Conservation (phyloP, 2,113 vertebrate genomes). For the Salvelinus sp. region DNA sequence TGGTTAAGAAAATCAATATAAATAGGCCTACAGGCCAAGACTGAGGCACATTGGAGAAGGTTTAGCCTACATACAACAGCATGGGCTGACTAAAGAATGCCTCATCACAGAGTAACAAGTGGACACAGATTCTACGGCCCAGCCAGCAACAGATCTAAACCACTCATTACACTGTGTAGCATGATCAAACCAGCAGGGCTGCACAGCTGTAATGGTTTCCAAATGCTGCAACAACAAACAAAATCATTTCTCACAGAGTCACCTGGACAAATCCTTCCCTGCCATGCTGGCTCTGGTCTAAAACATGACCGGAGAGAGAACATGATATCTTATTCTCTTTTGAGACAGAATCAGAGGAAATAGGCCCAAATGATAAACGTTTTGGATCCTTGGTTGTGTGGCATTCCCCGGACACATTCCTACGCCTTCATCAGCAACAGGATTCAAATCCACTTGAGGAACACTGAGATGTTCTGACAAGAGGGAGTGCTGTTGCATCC, state of each 20-base stretch:
- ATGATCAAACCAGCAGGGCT: slow-evolving; percentile 13
- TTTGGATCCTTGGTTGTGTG: background rate
- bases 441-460: slow-evolving; percentile 2
- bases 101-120: background rate
- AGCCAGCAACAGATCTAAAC: background rate
- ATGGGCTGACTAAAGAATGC: background rate
- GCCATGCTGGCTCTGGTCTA: background rate
- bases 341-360: background rate
- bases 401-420: background rate
- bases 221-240: background rate
- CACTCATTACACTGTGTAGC: background rate
- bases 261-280: background rate
- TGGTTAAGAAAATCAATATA: background rate
- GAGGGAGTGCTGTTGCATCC: slow-evolving; percentile 7
- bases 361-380: background rate
- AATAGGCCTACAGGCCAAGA: background rate
- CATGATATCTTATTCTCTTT: background rate
- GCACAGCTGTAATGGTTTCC: slow-evolving; percentile 20
- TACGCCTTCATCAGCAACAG: slow-evolving; percentile 7
- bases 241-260: background rate
- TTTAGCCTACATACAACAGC: background rate
- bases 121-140: background rate
- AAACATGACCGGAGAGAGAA: background rate
- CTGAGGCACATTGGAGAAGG: background rate
- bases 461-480: slow-evolving; percentile 13